Evolutionary conservation across 2,888 invertebrate species (phyloP), one percentile per base, ranked within the genome.

Genomic region (Ganaspis brasiliensis): DNA sequence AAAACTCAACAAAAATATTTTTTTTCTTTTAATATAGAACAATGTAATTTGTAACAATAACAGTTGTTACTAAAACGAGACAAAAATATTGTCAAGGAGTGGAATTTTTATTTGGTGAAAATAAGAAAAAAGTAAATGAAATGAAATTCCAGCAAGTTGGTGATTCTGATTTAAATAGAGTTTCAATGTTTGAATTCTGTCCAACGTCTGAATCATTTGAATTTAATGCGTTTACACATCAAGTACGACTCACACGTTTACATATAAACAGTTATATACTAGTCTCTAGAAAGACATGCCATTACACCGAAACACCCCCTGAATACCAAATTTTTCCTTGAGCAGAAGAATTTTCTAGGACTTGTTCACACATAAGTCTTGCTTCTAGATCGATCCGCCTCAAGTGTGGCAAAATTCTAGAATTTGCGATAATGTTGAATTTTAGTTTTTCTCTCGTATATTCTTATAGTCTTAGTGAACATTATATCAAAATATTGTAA

Each of bases 261-360:
- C 84, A 85, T 86, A 86, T 87, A 88, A 87, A 88, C 88, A 87
- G 88, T 87, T 87, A 87, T 88, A 87, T 86, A 85, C 85, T 79
- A 85, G 85, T 85, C 83, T 82, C 82, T 73, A 85, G 83, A 85
- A 85, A 85, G 86, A 87, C 84, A 85, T 87, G 86, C 87, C 88
- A 88, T 89, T 89, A 89, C 86, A 85, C 86, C 82, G 81, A 77
- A 80, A 87, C 86, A 83, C 81, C 76, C 78, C 67, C 63, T 83
- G 89, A 89, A 89, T 90, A 89, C 88, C 80, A 88, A 89, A 89
- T 88, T 86, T 83, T 81, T 82, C 75, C 75, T 67, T 26, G 40
- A 45, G 82, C 80, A 56, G 80, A 79, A 76, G 81, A 81, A 85
- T 80, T 83, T 73, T 77, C 76, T 74, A 81, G 80, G 82, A 83